Percentiles rank a stretch among this genome's conserved stretches.
phyloP scores from a whole-genome alignment of 2,888 invertebrate species.

The Heteropelma amictum region DNA sequence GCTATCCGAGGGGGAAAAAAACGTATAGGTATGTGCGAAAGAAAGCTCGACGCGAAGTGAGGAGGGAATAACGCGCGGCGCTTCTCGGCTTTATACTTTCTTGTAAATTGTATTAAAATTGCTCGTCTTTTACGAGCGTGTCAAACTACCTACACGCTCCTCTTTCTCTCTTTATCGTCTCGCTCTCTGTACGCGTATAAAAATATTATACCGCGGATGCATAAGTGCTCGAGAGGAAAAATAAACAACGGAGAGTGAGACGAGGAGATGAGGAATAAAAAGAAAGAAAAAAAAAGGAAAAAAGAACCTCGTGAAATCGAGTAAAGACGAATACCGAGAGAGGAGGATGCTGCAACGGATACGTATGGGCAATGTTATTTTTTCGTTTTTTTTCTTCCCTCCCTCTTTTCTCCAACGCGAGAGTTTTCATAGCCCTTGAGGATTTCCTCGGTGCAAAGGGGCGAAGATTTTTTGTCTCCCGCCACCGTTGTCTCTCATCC shows the following conservation, averaged over 20 bases:
- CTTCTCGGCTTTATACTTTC: conserved; percentile 72
- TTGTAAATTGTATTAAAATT: conserved; percentile 78
- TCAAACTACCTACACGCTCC: conserved; percentile 73
- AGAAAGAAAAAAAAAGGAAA: conserved; percentile 20
- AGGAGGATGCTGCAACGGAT: conserved; percentile 21
- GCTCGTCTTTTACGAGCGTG: conserved; percentile 77
- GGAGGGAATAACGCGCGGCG: conserved; percentile 17
- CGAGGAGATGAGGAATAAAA: conserved; percentile 19
- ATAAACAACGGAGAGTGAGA: conserved; percentile 29
- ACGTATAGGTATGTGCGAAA: conserved; percentile 8
- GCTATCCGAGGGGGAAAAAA: background rate
- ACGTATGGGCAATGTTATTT: too few species aligned
- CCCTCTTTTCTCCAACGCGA: too few species aligned
- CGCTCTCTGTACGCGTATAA: background rate
- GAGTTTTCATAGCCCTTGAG: conserved; percentile 32
- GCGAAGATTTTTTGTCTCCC: conserved; percentile 9
- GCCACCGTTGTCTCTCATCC: too few species aligned
- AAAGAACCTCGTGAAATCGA: too few species aligned
- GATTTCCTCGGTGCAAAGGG: conserved; percentile 11
- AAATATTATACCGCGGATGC: conserved; percentile 14
- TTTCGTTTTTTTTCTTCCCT: too few species aligned
- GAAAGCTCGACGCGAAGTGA: conserved; percentile 1
- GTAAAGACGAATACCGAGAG: conserved; percentile 1
- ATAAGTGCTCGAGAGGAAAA: conserved; percentile 35
- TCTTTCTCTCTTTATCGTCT: conserved; percentile 5